Base-by-base conservation (phyloP, 2,797 vertebrate species). In the Platalea minor region DNA sequence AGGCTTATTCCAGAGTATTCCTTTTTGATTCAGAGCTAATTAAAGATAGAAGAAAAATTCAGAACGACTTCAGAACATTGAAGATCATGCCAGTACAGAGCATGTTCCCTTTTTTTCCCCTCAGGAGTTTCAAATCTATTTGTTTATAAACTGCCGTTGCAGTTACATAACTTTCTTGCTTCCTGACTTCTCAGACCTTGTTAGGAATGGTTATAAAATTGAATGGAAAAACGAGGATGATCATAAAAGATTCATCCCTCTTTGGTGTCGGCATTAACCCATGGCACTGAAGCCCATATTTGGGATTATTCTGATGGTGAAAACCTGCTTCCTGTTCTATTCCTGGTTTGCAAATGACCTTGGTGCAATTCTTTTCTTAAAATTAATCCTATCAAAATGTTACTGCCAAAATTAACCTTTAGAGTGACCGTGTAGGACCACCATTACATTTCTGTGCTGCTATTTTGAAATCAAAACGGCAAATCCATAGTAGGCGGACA, bases 241-340 rank as follows among this genome's bases (percentile, higher is more conserved):
- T 61, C 0, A 0, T 16, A 23, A 79, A 31, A 61, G 51, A 35
- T 35, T 9, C 4, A 0, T 43, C 56, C 43, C 46, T 76, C 57
- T 20, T 41, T 54, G 53, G 33, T 9, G 7, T 5, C 81, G 73
- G 26, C 33, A 25, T 18, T n/a, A 28, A n/a, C n/a, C 76, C 0
- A 0, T 50, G 53, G 20, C 41, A 7, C 48, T 13, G 17, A 37
- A 85, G 11, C 28, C 57, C 61, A 4, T 8, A 17, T 41, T 24
- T 23, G 69, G 56, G 51, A 45, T 24, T 26, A 15, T 35, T 60
- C 61, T 67, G n/a, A 39, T 41, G 68, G 48, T 1, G 2, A 45
- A 73, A 60, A 11, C 39, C 2, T 1, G 4, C 46, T 75, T 33
- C 77, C 3, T 0, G 0, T 43, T 37, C 53, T 31, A 3, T 10